phyloP scores from a whole-genome alignment of 2,888 invertebrate species.

The Tribolium freemani region DNA sequence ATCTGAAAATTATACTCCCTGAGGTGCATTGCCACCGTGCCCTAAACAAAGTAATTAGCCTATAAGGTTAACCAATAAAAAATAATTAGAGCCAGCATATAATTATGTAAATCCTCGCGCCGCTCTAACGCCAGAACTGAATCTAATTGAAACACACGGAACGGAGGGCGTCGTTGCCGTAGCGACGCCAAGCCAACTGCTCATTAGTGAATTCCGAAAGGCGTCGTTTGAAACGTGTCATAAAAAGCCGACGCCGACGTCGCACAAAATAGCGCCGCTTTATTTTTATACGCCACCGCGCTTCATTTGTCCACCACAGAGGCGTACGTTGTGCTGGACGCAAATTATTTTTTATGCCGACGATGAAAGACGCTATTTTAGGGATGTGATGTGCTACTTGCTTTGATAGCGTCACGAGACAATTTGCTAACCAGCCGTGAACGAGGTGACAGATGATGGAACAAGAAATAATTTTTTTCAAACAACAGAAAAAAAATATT shows the following conservation, averaged over 20 bases:
- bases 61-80: slow-evolving; percentile 32
- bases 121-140: slow-evolving; percentile 21
- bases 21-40: slow-evolving; percentile 25
- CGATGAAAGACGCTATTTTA: slow-evolving; percentile 13
- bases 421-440: slow-evolving; percentile 16
- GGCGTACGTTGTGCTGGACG: slow-evolving; percentile 24
- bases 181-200: slow-evolving; percentile 66
- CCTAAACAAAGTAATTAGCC: slow-evolving; percentile 29
- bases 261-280: slow-evolving; percentile 52
- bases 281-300: slow-evolving; percentile 52
- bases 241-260: slow-evolving; percentile 64
- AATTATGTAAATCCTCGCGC: slow-evolving; percentile 25
- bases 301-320: slow-evolving; percentile 55
- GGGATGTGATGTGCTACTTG: not conserved
- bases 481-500: not conserved
- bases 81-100: slow-evolving; percentile 26
- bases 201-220: slow-evolving; percentile 68
- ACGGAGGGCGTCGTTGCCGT: slow-evolving; percentile 57
- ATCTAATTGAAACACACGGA: slow-evolving; percentile 21
- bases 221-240: slow-evolving; percentile 67
- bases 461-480: not conserved
- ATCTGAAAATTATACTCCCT: slow-evolving; percentile 37
- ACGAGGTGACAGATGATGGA: slow-evolving; percentile 10
- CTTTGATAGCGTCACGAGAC: slow-evolving; percentile 5
- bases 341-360: slow-evolving; percentile 1